Base-by-base conservation (phyloP, 2,113 vertebrate genomes). In the Dunckerocampus dactyliophorus region DNA sequence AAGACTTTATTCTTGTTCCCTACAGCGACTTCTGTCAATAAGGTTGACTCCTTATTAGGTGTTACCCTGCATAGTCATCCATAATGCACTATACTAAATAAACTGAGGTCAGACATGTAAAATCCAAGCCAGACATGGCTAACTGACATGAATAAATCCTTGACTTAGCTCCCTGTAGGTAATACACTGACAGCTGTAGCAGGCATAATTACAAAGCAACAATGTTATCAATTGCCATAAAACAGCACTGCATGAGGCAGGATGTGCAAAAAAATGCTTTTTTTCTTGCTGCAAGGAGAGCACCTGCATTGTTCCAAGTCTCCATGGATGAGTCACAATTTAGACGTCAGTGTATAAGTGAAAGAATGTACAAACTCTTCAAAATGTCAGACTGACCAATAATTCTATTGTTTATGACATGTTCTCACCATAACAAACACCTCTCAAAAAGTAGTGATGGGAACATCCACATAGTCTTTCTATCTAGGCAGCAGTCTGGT, bases 301-400 rank as follows among this genome's bases (percentile, higher is more conserved):
- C 82, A 89, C 82, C 82, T 85, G 81, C 69, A 79, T 72, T 76
- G 53, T 51, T 63, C 61, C 22, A 42, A 16, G 49, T 52, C 63
- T 68, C 56, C 65, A 43, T 22, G 43, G 53, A 67, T 67, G 37
- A 64, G 63, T 81, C 21, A 45, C 70, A 76, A 61, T 79, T 74
- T 82, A n/a, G 69, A 77, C 80, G 76, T 76, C 57, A 15, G 67
- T n/a, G 53, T 59, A 43, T 9, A 8, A 54, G 76, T 62, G 65
- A 83, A 77, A 77, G 31, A 42, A 24, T 74, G 77, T 71, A 64
- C 45, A 85, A 64, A 67, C 56, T 62, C 76, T 77, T 74, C 69
- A 53, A 76, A 81, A 81, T 84, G 77, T 74, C 81, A 84, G 61
- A 67, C 67, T 67, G 61, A 66, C 59, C 72, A 69, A 83, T 81